phyloP scores from a whole-genome alignment of 2,113 vertebrate genomes.

The Neolamprologus longior region DNA sequence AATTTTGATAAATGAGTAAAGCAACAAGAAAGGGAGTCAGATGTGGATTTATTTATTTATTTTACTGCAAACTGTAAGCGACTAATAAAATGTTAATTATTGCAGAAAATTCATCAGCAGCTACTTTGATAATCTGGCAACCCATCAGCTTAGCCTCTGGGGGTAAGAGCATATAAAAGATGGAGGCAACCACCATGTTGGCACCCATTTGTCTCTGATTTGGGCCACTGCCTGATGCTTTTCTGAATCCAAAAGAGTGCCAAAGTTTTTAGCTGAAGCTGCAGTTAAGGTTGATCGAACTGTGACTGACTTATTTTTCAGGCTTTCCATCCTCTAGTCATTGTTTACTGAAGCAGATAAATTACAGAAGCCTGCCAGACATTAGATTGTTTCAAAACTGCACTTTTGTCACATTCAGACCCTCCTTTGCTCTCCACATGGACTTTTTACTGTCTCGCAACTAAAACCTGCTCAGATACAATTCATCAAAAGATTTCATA shows the following conservation, averaged over 20 bases:
- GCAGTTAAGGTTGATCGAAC: not conserved
- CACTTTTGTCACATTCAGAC: not conserved
- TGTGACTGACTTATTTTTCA: not conserved
- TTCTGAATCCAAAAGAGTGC: not conserved
- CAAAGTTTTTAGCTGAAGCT: not conserved
- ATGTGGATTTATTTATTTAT: not conserved
- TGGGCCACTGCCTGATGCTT: not conserved
- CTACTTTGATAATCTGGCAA: not conserved
- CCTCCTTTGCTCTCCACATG: accelerated
- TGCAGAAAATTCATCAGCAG: not conserved
- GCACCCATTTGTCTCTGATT: not conserved
- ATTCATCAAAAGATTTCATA: not conserved
- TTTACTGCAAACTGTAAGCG: not conserved
- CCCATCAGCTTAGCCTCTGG: not conserved
- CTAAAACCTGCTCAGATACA: not conserved
- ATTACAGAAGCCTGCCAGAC: not conserved
- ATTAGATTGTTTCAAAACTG: not conserved
- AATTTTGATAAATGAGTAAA: not conserved
- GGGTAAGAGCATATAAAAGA: not conserved
- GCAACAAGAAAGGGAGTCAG: not conserved
- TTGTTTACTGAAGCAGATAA: not conserved
- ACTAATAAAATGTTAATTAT: not conserved
- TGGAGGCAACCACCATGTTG: not conserved
- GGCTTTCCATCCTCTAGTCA: not conserved
- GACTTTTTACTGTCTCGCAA: not conserved